Base-by-base conservation (phyloP, 30 jellyfish, hydroid and myxozoan genomes). In the Hydra vulgaris region DNA sequence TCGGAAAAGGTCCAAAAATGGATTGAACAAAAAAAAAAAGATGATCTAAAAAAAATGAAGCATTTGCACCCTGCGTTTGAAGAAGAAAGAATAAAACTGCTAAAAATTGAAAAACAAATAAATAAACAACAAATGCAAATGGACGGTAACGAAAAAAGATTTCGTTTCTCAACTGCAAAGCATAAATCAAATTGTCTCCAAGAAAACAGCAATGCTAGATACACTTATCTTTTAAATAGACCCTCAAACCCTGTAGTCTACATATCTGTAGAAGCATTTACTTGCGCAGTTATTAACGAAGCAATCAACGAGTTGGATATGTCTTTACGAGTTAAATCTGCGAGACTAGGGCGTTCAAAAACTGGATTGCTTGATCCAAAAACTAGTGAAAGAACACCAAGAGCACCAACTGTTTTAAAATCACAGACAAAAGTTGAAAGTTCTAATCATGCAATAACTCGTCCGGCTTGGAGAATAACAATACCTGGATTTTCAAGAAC, bases 251-350 rank as follows among this genome's bases (percentile, higher is more conserved):
- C 85, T 18, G 26, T 40, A 21, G 85, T 52, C 0, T 78, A 26
- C 54, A 18, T 54, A 16, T 78, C 85, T 18, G 85, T 78, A 3
- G 27, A 61, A 25, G 27, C 26, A 40, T 78, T 78, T 23, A 54
- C 54, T 1, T 12, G 54, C 18, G 76, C 78, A 23, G 23, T 78
- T 17, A 56, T 78, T 5, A 54, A 53, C 27, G 79, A 61, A 3
- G 85, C 85, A 21, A 23, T 78, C 4, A 52, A 15, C 21, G 85
- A 78, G 79, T 15, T 78, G 16, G 85, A 78, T 20, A 54, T 23
- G 22, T 20, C 66, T 20, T 21, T 23, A 15, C 53, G 79, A 21
- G 21, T 61, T 7, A 78, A 78, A 40, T 21, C 53, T 53, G 56
- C 77, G n/a, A 52, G 79, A 25, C 19, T 27, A 7, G 69, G 24